Evolutionary conservation across 2,113 vertebrate genomes (phyloP), one percentile per base, ranked within the genome.

Genomic region (Mionectes macconnelli): DNA sequence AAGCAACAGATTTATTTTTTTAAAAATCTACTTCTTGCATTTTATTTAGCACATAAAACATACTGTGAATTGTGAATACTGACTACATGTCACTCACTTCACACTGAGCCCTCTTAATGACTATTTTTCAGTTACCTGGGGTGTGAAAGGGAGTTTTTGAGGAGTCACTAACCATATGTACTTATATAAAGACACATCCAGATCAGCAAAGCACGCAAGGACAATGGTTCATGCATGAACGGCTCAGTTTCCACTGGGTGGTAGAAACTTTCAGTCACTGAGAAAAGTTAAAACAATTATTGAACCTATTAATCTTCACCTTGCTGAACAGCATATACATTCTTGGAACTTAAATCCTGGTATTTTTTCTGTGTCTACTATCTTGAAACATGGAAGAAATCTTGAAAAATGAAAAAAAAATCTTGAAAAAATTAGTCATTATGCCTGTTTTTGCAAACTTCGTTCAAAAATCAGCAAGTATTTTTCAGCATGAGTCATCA

Each of bases 401-500:
- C 14, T 33, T 55, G 53, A 89, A 59, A 57, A 35, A 12, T 68
- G 18, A 6, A 23, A 57, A 57, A 30, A 25, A 57, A 37, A 14
- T 62, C 12, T 60, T 31, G 27, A 66, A 87, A 93, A 93, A 79
- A 44, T 73, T 53, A 53, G 53, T 86, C 56, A 86, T 35, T 72
- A 93, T 31, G 35, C 20, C 82, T 91, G 45, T 89, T 87, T 93
- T 88, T 84, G 62, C 37, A 75, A 70, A 87, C 23, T 49, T 42
- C 0, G 0, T 70, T 86, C 77, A 90, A 95, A 92, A 82, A 91
- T 94, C 77, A 94, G 75, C 67, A 66, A 90, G 89, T 57, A 39
- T 86, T 94, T 87, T 90, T 76, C 20, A 60, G 70, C 44, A 11
- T 80, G 93, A 96, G 87, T 97, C 90, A 94, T 52, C 7, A 24